phyloP scores from a whole-genome alignment of 2,113 vertebrate species.

The Forbesichthys agassizii region DNA sequence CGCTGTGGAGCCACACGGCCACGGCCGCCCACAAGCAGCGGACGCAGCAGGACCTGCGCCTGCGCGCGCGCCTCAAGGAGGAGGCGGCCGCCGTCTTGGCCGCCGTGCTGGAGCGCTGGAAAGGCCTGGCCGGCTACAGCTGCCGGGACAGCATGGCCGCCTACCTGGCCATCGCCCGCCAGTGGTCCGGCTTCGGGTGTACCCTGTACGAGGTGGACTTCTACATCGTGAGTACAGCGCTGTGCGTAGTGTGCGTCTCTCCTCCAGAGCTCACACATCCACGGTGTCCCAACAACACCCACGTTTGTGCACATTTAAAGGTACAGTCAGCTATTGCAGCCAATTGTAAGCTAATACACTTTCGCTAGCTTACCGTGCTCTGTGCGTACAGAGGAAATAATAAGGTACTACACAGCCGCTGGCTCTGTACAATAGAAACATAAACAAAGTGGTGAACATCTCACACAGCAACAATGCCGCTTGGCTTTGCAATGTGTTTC shows the following conservation, averaged over 20 bases:
- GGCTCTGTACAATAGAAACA: too few species aligned
- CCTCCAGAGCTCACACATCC: too few species aligned
- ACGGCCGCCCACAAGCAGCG: conserved; percentile 80
- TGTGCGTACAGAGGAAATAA: too few species aligned
- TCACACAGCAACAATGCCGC: too few species aligned
- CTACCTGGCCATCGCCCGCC: conserved; percentile 86
- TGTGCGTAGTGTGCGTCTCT: background rate
- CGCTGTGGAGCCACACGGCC: conserved; percentile 80
- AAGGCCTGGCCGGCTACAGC: conserved; percentile 85
- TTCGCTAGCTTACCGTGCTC: too few species aligned
- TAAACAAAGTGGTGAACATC: too few species aligned
- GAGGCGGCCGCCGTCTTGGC: conserved; percentile 80
- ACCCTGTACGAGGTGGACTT: conserved; percentile 91
- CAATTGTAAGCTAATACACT: too few species aligned
- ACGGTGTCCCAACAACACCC: too few species aligned
- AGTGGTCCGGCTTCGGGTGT: conserved; percentile 93
- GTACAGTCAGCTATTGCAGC: too few species aligned
- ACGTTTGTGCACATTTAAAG: too few species aligned
- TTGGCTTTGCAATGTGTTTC: too few species aligned
- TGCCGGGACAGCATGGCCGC: conserved; percentile 87
- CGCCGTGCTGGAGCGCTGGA: conserved; percentile 89
- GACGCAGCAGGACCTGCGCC: conserved; percentile 79
- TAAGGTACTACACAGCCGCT: too few species aligned
- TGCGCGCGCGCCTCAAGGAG: conserved; percentile 80
- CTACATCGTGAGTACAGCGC: conserved; percentile 81